Conservation (phyloP, 2,113 vertebrate genomes). For the Lepisosteus oculatus region DNA sequence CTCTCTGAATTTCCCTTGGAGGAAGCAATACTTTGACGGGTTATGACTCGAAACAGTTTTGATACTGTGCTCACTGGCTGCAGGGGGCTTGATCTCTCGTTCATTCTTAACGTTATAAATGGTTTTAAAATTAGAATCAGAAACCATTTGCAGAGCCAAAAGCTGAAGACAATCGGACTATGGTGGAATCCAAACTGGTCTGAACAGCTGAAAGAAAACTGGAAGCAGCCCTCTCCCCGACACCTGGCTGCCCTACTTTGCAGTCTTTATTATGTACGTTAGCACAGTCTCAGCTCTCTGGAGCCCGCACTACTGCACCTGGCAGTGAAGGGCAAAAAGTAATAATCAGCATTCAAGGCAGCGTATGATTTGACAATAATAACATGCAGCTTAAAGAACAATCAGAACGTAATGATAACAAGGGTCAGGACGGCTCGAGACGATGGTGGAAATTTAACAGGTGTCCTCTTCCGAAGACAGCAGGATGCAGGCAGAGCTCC, state of each 20-base stretch:
- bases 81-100: too few relatives aligned
- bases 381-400: conserved; percentile 12
- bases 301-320: conserved; percentile 7
- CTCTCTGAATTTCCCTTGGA: too few relatives aligned
- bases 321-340: conserved; percentile 21
- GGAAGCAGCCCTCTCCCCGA: neutral
- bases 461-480: conserved; percentile 8
- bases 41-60: too few relatives aligned
- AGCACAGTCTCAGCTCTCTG: neutral
- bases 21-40: too few relatives aligned
- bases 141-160: too few relatives aligned
- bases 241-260: conserved; percentile 12
- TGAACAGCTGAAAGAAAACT: neutral
- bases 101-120: too few relatives aligned
- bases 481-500: neutral
- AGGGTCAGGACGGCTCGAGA: conserved; percentile 12
- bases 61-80: too few relatives aligned
- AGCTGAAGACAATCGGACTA: neutral
- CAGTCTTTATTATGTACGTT: conserved; percentile 6
- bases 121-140: too few relatives aligned
- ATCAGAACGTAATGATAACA: conserved; percentile 17
- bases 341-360: conserved; percentile 24
- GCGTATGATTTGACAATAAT: conserved; percentile 18
- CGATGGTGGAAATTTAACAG: conserved; percentile 14
- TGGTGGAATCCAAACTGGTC: neutral